Evolutionary conservation across 2,113 vertebrate genomes (phyloP).

Genomic region (Pithys albifrons): DNA sequence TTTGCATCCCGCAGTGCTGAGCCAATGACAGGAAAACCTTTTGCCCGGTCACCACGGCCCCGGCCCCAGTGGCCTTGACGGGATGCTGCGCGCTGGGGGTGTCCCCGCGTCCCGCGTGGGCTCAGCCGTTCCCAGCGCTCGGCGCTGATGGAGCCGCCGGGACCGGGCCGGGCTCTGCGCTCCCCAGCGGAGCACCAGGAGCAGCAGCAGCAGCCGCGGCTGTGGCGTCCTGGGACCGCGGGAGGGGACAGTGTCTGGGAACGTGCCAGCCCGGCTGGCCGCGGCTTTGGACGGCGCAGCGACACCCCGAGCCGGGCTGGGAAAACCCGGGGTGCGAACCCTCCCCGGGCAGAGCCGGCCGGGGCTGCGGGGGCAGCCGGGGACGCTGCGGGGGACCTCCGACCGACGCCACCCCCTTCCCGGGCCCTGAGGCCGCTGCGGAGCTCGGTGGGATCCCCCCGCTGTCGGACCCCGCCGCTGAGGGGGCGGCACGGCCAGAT

Average conservation of each 20-base stretch:
- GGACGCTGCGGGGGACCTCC: rapidly evolving
- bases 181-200: rapidly evolving
- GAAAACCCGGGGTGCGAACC: neutral
- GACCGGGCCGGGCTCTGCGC: neutral
- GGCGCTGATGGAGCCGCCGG: neutral
- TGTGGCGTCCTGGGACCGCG: rapidly evolving
- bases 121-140: neutral
- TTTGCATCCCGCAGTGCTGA: neutral
- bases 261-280: neutral
- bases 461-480: neutral
- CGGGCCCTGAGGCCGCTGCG: neutral
- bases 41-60: neutral
- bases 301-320: neutral
- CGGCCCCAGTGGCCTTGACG: neutral
- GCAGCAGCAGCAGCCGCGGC: neutral
- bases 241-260: neutral
- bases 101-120: rapidly evolving
- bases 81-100: neutral
- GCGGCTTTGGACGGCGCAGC: neutral
- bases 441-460: neutral
- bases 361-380: neutral
- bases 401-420: neutral
- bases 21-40: neutral
- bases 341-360: rapidly evolving
- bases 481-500: neutral